Evolutionary conservation across 92 coral and sea anemone species (phyloP), one percentile per base, ranked within the genome.

Genomic region (Zoanthus sociatus): DNA sequence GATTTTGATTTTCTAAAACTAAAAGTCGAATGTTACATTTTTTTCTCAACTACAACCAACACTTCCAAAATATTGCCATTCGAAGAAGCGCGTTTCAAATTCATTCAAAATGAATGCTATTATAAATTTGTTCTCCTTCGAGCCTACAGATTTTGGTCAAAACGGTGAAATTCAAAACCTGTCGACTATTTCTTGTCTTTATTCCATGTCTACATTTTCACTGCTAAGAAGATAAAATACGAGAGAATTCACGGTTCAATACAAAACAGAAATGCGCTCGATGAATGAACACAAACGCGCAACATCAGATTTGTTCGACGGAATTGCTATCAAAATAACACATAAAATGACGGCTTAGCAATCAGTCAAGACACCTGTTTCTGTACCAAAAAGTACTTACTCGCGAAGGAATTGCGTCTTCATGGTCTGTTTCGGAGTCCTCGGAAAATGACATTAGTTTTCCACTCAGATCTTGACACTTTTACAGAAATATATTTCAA

Each of bases 381-480:
- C 67, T 17, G 21, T 60, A 48, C 33, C 44, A 72, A 64, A 79
- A 50, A 50, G 64, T 14, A 78, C 85, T 81, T n/a, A 81, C 85
- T 64, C 75, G 85, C 55, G 75, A 67, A 13, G 85, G 85, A 18
- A 81, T 55, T n/a, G 17, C 55, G 32, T 81, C 85, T 48, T 81
- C 85, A 3, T 15, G 60, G 5, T 81, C 75, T 16, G 74, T 26
- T 66, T 81, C 85, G 42, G 63, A 81, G 9, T 81, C 85, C 26
- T 81, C 85, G 55, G 85, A 48, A 7, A 73, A 81, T 47, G 85
- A 81, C 85, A 81, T 81, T 54, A 67, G 74, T 66, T 81, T 81
- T 33, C n/a, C 73, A 17, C 85, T 45, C 26, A 14, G 85, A 64
- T 64, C 12, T 66, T 21, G 85, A 7, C 44, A 26, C 47, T 15